Evolutionary conservation across 2,113 vertebrate genomes (phyloP), one percentile per base, ranked within the genome.

Genomic region (Lucifuga dentata): DNA sequence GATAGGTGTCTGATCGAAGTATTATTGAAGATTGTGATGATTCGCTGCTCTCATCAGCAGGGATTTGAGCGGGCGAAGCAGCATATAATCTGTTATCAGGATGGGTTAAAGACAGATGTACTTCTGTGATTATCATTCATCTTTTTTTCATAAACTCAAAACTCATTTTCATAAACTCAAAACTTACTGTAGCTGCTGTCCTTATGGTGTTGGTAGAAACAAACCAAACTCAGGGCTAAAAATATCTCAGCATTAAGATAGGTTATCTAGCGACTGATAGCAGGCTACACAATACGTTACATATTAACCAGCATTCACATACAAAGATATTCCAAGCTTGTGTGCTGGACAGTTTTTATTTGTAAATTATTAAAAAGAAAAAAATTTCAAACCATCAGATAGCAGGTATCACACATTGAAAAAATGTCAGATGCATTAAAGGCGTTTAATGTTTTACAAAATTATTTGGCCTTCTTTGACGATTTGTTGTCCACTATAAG

Each of bases 281-380:
- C 64, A 68, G 51, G 21, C 73, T 63, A 62, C 62, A 65, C 58
- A 87, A 74, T 85, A 69, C 58, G 67, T 85, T 68, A 90, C 81
- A 86, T 80, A 91, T 91, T 91, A 90, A 89, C 87, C 74, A 77
- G 20, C 23, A 49, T 56, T 83, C 53, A 73, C 73, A 76, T 43
- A 41, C 38, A n/a, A n/a, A n/a, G n/a, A n/a, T n/a, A n/a, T n/a
- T n/a, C n/a, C n/a, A n/a, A n/a, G n/a, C n/a, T n/a, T n/a, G n/a
- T n/a, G n/a, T n/a, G n/a, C n/a, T n/a, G n/a, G n/a, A n/a, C n/a
- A n/a, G n/a, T n/a, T n/a, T n/a, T n/a, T n/a, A n/a, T n/a, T n/a
- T n/a, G n/a, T n/a, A n/a, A n/a, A n/a, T n/a, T n/a, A n/a, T n/a
- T n/a, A n/a, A n/a, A n/a, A n/a, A n/a, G n/a, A n/a, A n/a, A n/a